Base-by-base conservation (phyloP, 2,888 invertebrate genomes). In the Rhamphomyia laevipes region DNA sequence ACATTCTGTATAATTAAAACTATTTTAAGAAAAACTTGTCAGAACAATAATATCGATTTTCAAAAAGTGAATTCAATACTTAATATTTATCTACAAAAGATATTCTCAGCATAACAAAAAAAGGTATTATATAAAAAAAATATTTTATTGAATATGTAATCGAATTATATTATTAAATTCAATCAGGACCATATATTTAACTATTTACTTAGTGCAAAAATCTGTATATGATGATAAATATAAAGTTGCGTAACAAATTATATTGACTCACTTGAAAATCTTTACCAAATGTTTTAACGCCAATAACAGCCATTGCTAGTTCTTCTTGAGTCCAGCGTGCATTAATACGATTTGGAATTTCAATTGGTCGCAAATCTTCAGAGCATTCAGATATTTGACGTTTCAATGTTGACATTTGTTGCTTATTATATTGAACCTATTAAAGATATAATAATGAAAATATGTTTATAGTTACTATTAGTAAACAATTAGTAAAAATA, bases 371-470 rank as follows among this genome's bases (percentile, higher is more conserved):
- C 48, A 80, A 68, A 49, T 81, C 79, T 50, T 84, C 82, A 13
- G 62, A 53, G 51, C 59, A 64, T 30, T 62, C 62, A 4, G 63
- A 58, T 48, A 59, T 84, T 70, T 89, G 89, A 51, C 86, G 81
- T 67, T 90, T 90, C 64, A 90, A 74, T 43, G 87, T 80, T 63
- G 92, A 91, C 56, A 94, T 79, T 62, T 84, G 82, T 69, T 95
- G 95, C 65, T 95, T 94, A 71, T 94, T 93, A 58, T 85, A 85
- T 71, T 96, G 96, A 49, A 96, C 92, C 94, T 94, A 72, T 63
- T 64, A 45, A 56, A 50, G 50, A 35, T 35, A 35, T 5, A 35
- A 35, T n/a, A 35, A 35, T 5, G n/a, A 35, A 35, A n/a, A n/a
- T 13, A 13, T 13, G 4, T 35, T 35, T 13, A n/a, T n/a, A n/a